phyloP scores from a whole-genome alignment of 2,797 vertebrate species.

The Pygocentrus nattereri region DNA sequence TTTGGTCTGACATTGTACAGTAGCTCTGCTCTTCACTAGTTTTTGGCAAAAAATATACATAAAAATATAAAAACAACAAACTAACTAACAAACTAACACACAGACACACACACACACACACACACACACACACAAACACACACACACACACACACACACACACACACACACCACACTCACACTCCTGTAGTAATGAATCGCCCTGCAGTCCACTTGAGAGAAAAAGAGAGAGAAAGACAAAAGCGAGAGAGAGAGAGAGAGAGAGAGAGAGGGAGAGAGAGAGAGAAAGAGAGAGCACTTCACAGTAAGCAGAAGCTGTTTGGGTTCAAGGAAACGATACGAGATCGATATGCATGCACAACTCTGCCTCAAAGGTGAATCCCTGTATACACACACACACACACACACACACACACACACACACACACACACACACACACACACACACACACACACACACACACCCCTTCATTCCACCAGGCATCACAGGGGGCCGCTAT shows the following conservation, averaged over 20 bases:
- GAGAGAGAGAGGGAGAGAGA: slow-evolving; percentile 22
- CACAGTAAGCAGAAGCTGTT: slow-evolving; percentile 61
- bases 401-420: slow-evolving; percentile 50
- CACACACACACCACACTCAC: slow-evolving; percentile 15
- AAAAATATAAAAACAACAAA: not conserved
- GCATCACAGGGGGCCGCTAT: slow-evolving; percentile 67
- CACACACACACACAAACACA: not conserved
- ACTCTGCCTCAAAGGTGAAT: slow-evolving; percentile 70
- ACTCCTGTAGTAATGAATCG: slow-evolving; percentile 23
- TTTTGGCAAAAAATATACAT: not conserved
- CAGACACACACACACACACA: slow-evolving; percentile 1
- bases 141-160: not conserved
- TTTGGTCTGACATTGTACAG: not conserved
- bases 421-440: not conserved
- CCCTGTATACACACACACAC: slow-evolving; percentile 14
- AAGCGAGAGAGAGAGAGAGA: slow-evolving; percentile 18
- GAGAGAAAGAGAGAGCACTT: slow-evolving; percentile 41
- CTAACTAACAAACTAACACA: too few relatives aligned
- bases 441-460: not conserved
- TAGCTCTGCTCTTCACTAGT: not conserved
- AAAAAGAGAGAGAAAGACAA: slow-evolving; percentile 47
- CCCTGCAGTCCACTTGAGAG: slow-evolving; percentile 17
- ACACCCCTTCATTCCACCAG: slow-evolving; percentile 70
- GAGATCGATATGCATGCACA: slow-evolving; percentile 74
- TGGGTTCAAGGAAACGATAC: slow-evolving; percentile 74